Conservation (phyloP, 2,888 invertebrate species). For the Cheilosia vulpina region DNA sequence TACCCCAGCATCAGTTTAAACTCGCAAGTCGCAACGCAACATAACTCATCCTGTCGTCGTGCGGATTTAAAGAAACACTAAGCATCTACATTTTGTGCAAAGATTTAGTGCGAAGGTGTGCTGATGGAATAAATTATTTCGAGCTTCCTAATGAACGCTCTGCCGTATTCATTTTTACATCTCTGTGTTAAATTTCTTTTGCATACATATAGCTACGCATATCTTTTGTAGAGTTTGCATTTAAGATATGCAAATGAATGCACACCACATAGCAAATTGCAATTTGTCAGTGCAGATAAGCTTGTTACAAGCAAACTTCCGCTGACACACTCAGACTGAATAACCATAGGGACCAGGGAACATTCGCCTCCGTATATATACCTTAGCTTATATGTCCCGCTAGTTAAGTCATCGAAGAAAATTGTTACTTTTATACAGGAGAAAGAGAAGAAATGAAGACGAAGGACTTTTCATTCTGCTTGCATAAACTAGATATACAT, state of each 20-base stretch:
- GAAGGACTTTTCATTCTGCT: conserved; percentile 64
- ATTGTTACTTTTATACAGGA: conserved; percentile 28
- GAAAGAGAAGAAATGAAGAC: conserved; percentile 2
- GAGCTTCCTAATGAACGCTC: conserved; percentile 50
- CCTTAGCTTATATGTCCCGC: background rate
- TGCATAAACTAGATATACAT: conserved; percentile 71
- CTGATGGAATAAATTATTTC: conserved; percentile 58
- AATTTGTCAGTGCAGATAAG: conserved; percentile 73
- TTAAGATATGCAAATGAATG: conserved; percentile 68
- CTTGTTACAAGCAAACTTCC: conserved; percentile 60
- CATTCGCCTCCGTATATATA: background rate
- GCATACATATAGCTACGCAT: conserved; percentile 43
- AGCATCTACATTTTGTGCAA: conserved; percentile 11
- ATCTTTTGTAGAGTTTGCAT: conserved; percentile 48
- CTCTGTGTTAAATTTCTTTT: conserved; percentile 34
- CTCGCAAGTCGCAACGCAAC: background rate
- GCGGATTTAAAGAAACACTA: conserved; percentile 20
- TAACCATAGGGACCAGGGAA: background rate
- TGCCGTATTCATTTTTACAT: conserved; percentile 40
- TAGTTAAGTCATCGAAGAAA: conserved; percentile 68
- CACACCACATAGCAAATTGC: conserved; percentile 65
- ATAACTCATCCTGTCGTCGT: conserved; percentile 47
- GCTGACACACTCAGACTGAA: conserved; percentile 22
- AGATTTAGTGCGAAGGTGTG: conserved; percentile 52
- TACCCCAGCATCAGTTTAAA: background rate